Evolutionary conservation across 2,113 vertebrate species (phyloP), one percentile per base, ranked within the genome.

Genomic region (Eclectus roratus): DNA sequence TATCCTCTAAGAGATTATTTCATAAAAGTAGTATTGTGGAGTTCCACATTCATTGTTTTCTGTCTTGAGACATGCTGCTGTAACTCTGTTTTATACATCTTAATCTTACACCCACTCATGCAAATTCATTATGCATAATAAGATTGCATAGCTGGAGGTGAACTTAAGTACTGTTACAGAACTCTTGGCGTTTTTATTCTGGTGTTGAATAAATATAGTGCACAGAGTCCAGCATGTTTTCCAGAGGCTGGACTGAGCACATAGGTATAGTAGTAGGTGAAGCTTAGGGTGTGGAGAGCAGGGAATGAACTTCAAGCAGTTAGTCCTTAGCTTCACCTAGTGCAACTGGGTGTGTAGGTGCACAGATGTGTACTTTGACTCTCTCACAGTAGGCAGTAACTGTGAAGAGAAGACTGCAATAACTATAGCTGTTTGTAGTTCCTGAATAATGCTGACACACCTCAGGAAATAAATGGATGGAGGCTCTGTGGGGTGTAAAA

Each of bases 321-420:
- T 53, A 89, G 85, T 85, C 60, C 69, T 86, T 44, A 86, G 47
- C 65, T 95, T 94, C 64, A 88, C 86, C 80, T 77, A 17, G 17
- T 8, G 11, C 81, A 63, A 58, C 87, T 92, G 95, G 93, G 95
- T 71, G 92, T 95, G 90, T 88, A 74, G 39, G 50, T 71, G 65
- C 71, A 64, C 43, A 76, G 71, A 21, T 50, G 27, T 5, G 89
- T 95, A 96, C 96, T 97, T 96, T 97, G 95, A 78, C 94, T 86
- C 78, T 78, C 21, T 77, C n/a, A 15, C 47, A 13, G 9, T 10
- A 61, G 39, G 81, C 81, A 82, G 3, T 68, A 87, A 89, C 92
- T 94, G 72, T 88, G 85, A 87, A 87, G 93, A 96, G 93, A 89
- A 84, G 65, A 65, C 33, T 66, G 55, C 88, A 80, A 21, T 35